A percentile compares a stretch with the other conserved stretches of the same genome.
These are phyloP conservation scores for Gymnodraco acuticeps DNA, from an alignment of 2,797 vertebrate species.

Conservation along the genomic window DNA sequence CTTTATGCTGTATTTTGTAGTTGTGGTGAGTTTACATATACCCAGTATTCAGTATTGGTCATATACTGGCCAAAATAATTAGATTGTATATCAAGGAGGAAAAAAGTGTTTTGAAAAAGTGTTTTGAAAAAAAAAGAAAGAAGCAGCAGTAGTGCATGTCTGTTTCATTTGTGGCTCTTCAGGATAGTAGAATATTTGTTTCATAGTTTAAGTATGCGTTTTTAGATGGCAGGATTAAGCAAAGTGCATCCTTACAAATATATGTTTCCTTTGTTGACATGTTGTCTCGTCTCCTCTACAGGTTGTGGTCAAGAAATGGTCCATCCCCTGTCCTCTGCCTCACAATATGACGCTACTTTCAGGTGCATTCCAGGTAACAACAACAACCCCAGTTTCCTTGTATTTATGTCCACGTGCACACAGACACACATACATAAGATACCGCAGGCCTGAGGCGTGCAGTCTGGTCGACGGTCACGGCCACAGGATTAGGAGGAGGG, in stretches of 20 bases:
- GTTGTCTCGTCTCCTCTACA: slow-evolving; percentile 60
- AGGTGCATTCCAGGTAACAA: slow-evolving; percentile 66
- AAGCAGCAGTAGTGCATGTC: too few relatives aligned
- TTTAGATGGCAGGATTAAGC: too few relatives aligned
- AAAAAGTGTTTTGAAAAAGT: too few relatives aligned
- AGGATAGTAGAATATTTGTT: too few relatives aligned
- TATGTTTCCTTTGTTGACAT: slow-evolving; percentile 14
- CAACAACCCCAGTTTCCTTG: not conserved
- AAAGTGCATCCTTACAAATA: too few relatives aligned
- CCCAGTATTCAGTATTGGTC: not conserved
- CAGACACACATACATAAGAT: slow-evolving; percentile 9
- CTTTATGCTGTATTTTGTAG: slow-evolving; percentile 93
- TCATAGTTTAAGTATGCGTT: too few relatives aligned
- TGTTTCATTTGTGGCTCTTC: too few relatives aligned
- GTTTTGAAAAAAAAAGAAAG: too few relatives aligned
- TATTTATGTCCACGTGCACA: not conserved
- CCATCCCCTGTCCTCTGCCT: slow-evolving; percentile 92
- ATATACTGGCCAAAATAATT: too few relatives aligned
- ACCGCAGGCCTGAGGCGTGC: slow-evolving; percentile 14
- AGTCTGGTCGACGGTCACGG: slow-evolving; percentile 42
- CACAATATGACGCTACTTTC: slow-evolving; percentile 70
- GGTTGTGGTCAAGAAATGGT: slow-evolving; percentile 95
- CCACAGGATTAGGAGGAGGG: slow-evolving; percentile 45
- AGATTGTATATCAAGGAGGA: too few relatives aligned
- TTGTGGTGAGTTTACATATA: slow-evolving; percentile 90